Conservation (phyloP, 2,888 invertebrate genomes). For the Koerneria pararmatus region DNA sequence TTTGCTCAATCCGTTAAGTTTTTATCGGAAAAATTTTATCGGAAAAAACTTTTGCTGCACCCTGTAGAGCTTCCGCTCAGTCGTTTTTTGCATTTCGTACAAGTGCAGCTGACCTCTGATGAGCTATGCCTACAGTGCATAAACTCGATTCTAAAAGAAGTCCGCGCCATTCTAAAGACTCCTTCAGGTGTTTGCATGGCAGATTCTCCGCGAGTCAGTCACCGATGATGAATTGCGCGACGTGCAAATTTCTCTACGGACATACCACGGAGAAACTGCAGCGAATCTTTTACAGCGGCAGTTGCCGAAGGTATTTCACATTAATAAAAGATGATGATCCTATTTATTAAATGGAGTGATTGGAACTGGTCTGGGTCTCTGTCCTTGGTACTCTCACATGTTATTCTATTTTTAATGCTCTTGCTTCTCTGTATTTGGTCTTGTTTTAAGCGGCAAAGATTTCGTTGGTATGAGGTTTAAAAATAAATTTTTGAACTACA, state of each 20-base stretch:
- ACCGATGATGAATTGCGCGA: conserved; percentile 57
- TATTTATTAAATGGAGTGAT: background rate
- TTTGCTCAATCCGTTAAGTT: no score
- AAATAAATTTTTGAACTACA: background rate
- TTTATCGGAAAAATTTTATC: no score
- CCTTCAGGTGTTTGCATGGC: conserved; percentile 59
- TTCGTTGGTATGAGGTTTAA: background rate
- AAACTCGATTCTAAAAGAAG: no score
- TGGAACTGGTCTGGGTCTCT: background rate
- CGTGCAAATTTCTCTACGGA: conserved; percentile 56
- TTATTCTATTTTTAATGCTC: no score
- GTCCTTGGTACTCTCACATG: no score
- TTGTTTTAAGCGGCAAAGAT: background rate
- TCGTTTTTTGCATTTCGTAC: no score
- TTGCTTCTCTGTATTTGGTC: background rate
- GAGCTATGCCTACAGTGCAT: no score
- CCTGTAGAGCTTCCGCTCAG: no score
- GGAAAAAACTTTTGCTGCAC: no score
- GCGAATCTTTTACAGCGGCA: conserved; percentile 53
- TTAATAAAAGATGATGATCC: background rate
- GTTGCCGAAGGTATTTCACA: conserved; percentile 46
- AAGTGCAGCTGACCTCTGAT: no score
- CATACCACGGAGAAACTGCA: conserved; percentile 58
- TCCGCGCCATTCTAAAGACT: no score
- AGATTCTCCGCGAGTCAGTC: conserved; percentile 57